These are phyloP conservation scores for Chlorodrepanis virens DNA, from an alignment of 2,113 vertebrate species.

Conservation along the genomic window DNA sequence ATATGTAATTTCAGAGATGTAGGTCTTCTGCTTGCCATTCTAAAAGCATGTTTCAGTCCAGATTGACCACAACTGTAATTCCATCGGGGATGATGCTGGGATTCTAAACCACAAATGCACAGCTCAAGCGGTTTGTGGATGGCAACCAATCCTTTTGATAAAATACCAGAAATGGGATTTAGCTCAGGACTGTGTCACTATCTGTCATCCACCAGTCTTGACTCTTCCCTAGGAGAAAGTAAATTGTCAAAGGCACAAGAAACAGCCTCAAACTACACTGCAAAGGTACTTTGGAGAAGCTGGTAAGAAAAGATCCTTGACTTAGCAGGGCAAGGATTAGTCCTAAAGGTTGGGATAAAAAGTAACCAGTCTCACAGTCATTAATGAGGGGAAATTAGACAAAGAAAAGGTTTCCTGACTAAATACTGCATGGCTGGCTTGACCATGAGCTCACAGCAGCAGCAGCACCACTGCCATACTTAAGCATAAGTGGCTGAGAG, in stretches of 20 bases:
- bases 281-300: neutral
- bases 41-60: neutral
- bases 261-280: neutral
- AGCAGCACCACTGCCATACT: rapidly evolving
- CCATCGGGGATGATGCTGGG: neutral
- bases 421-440: neutral
- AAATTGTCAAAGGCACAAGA: neutral
- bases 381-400: neutral
- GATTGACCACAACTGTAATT: neutral
- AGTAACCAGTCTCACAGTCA: neutral
- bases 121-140: neutral
- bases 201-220: neutral
- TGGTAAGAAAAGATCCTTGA: rapidly evolving
- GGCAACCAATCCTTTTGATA: neutral
- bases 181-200: neutral
- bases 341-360: neutral
- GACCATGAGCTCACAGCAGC: neutral
- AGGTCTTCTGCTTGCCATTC: neutral
- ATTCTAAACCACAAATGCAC: neutral
- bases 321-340: neutral
- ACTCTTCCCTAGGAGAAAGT: neutral
- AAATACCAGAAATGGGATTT: neutral
- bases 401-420: neutral
- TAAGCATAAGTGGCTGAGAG: neutral
- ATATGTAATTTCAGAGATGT: neutral